Conservation (phyloP, 2,797 vertebrate genomes). For the Podarcis siculus region DNA sequence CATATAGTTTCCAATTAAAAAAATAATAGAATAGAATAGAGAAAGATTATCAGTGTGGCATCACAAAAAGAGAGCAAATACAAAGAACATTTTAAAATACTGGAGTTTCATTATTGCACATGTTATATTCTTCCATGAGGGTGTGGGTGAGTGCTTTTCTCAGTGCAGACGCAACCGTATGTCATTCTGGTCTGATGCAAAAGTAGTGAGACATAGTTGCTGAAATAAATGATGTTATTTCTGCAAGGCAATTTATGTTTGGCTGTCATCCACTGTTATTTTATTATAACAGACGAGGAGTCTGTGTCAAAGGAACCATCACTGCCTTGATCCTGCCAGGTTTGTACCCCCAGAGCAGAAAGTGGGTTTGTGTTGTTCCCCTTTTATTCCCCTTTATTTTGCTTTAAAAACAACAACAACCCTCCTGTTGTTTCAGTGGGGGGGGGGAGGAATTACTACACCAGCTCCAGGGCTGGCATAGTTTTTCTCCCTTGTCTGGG, state of each 20-base stretch:
- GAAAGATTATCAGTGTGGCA: neutral
- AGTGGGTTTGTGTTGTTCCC: too few relatives aligned
- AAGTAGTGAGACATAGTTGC: conserved; percentile 55
- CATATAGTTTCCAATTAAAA: too few relatives aligned
- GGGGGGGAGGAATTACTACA: too few relatives aligned
- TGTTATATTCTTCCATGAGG: neutral
- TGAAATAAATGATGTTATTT: conserved; percentile 28
- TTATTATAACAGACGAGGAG: too few relatives aligned
- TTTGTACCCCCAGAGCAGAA: too few relatives aligned
- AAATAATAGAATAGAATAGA: neutral
- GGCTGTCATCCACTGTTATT: neutral
- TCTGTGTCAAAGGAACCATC: too few relatives aligned
- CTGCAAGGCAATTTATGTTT: neutral
- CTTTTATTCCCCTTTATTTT: too few relatives aligned
- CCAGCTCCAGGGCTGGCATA: too few relatives aligned
- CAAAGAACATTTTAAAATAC: neutral
- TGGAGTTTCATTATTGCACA: fast-evolving
- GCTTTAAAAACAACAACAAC: too few relatives aligned
- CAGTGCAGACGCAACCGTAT: conserved; percentile 27
- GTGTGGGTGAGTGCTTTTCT: conserved; percentile 48
- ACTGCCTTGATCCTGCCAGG: too few relatives aligned
- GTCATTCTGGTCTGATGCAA: conserved; percentile 24
- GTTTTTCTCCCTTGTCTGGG: too few relatives aligned
- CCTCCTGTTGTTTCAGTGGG: too few relatives aligned
- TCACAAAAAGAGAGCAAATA: neutral